Evolutionary conservation across 2,888 invertebrate genomes (phyloP), one percentile per base, ranked within the genome.

Genomic region (Synergus laeviventris): DNA sequence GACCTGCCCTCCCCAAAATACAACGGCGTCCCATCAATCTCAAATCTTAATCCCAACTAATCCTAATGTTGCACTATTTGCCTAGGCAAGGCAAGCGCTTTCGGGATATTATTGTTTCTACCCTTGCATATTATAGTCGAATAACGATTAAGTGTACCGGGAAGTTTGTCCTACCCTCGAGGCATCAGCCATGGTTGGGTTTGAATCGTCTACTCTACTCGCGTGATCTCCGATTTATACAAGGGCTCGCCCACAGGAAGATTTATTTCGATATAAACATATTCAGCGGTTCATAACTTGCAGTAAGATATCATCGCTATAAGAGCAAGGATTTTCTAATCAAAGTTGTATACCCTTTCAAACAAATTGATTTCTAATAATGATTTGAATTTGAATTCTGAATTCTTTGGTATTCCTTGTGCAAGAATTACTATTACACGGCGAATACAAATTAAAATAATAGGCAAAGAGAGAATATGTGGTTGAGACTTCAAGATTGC

Each of bases 81-180:
- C 87, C 87, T 87, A 86, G 86, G 85, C 83, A 70, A 77, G 82
- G 82, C 80, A 79, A 78, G 81, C 82, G 81, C 82, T 84, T 84
- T 74, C 78, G 74, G 82, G 81, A 84, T 89, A 89, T 88, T 89
- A 87, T 89, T 89, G 87, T 88, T 89, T 87, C 88, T 84, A 84
- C 87, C 90, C 90, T 86, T 88, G 87, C 86, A 88, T 89, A 89
- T 89, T 89, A 88, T 86, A 90, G 88, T 85, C 82, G 86, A 88
- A 86, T 87, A 86, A 87, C 87, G 88, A 90, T 89, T 89, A 87
- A 86, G 85, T 84, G 83, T 84, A 86, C 82, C 79, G 83, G 79
- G 81, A 87, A 89, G 86, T 89, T 89, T 85, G 87, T 85, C 85
- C 84, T 85, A 78, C 85, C 89, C 89, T 84, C 81, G 79, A 85